A percentile compares a stretch with the other conserved stretches of the same genome.
Conservation (phyloP, 2,888 invertebrate species). For the Amaurobius ferox region DNA sequence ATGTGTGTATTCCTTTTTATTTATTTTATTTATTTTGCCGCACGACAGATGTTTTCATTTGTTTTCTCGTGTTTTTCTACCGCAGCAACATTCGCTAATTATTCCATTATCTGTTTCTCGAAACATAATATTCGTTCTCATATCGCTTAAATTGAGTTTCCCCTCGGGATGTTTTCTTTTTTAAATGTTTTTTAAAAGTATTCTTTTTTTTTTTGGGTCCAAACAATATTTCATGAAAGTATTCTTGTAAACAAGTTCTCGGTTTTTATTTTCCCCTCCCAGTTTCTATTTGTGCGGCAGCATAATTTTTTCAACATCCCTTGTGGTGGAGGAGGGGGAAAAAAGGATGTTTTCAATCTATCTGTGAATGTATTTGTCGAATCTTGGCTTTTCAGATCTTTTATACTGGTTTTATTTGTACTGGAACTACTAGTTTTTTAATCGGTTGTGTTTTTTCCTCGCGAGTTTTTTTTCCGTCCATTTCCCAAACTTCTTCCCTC, state of each 20-base stretch:
- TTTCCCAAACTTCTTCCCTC: conserved; percentile 26
- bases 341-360: conserved; percentile 61
- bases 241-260: conserved; percentile 49
- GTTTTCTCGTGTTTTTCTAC: background rate
- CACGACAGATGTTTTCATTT: conserved; percentile 16
- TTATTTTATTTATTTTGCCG: no score
- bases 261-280: background rate
- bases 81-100: background rate
- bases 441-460: conserved; percentile 49
- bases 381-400: conserved; percentile 40
- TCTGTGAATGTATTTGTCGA: conserved; percentile 34
- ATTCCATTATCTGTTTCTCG: conserved; percentile 5
- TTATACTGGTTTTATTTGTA: conserved; percentile 50
- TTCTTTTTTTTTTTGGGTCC: conserved; percentile 38
- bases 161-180: background rate
- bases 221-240: conserved; percentile 47
- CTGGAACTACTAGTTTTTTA: conserved; percentile 37
- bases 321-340: conserved; percentile 32
- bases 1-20: no score
- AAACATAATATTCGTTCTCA: background rate
- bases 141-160: background rate
- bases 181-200: conserved; percentile 1
- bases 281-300: conserved; percentile 12
- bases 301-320: conserved; percentile 31
- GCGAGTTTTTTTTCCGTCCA: conserved; percentile 10